These are phyloP conservation scores for Cecropterus lyciades DNA, from an alignment of 1,140 invertebrate genomes.

Conservation along the genomic window DNA sequence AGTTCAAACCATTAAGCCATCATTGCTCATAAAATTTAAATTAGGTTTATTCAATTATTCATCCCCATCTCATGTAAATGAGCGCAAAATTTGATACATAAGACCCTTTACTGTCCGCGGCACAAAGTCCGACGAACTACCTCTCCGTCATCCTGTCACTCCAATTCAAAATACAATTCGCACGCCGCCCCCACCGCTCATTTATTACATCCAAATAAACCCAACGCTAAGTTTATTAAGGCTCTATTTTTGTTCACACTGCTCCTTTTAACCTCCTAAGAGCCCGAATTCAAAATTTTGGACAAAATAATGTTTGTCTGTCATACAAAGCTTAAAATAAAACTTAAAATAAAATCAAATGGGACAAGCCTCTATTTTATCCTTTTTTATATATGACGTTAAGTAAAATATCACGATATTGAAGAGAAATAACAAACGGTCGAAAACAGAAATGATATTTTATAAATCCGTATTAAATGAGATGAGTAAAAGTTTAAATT, in stretches of 20 bases:
- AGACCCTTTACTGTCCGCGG: slow-evolving; percentile 21
- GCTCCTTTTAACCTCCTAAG: neutral
- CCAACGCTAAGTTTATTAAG: neutral
- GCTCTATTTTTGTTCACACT: slow-evolving; percentile 5
- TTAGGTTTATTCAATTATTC: slow-evolving; percentile 25
- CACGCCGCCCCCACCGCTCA: slow-evolving; percentile 6
- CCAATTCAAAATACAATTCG: slow-evolving; percentile 38
- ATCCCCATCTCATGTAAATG: slow-evolving; percentile 25
- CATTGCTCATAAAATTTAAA: slow-evolving; percentile 14
- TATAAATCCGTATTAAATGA: too few relatives aligned
- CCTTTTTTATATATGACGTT: too few relatives aligned
- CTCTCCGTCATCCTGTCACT: slow-evolving; percentile 33
- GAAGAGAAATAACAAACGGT: too few relatives aligned
- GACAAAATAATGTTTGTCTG: too few relatives aligned
- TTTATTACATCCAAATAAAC: slow-evolving; percentile 27
- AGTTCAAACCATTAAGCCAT: too few relatives aligned
- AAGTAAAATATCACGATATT: too few relatives aligned
- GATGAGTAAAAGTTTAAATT: too few relatives aligned
- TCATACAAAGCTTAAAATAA: too few relatives aligned
- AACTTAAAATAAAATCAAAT: too few relatives aligned
- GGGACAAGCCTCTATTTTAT: too few relatives aligned
- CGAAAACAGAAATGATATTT: too few relatives aligned
- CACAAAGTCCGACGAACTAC: slow-evolving; percentile 17
- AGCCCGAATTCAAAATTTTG: too few relatives aligned
- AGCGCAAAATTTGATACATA: slow-evolving; percentile 14